Conservation (phyloP, 2,113 vertebrate genomes). For the Zosterops japonicus region DNA sequence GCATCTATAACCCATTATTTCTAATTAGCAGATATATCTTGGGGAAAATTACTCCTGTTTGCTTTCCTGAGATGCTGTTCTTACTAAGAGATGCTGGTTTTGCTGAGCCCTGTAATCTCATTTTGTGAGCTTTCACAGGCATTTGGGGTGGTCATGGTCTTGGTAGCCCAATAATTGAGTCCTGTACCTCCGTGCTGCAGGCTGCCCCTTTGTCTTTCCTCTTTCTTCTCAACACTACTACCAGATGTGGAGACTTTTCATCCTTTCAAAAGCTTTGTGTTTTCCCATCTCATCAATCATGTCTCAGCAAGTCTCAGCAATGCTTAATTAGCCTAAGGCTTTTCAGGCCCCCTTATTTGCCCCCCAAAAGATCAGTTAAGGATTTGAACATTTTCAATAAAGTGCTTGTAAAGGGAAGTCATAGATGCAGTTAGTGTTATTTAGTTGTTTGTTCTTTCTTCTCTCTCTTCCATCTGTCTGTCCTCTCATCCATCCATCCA, state of each 20-base stretch:
- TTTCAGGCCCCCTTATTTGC: conserved; percentile 51
- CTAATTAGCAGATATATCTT: conserved; percentile 19
- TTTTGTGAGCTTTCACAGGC: conserved; percentile 1
- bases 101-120: not conserved
- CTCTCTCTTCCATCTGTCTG: not conserved
- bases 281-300: conserved; percentile 84
- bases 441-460: conserved; percentile 30
- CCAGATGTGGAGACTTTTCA: conserved; percentile 83
- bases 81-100: not conserved
- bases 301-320: conserved; percentile 76
- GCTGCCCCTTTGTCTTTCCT: conserved; percentile 35
- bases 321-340: conserved; percentile 83
- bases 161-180: conserved; percentile 67
- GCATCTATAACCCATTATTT: conserved; percentile 15
- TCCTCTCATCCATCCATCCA: not conserved
- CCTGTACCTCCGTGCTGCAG: conserved; percentile 48
- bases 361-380: conserved; percentile 76
- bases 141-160: conserved; percentile 52
- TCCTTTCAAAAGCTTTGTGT: conserved; percentile 79
- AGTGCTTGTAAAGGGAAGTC: conserved; percentile 73
- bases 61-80: not conserved
- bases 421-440: conserved; percentile 69
- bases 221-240: conserved; percentile 70
- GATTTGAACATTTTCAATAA: conserved; percentile 77
- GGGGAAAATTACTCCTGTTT: not conserved